Evolutionary conservation across 2,113 vertebrate species (phyloP).

Genomic region (Osmerus eperlanus): DNA sequence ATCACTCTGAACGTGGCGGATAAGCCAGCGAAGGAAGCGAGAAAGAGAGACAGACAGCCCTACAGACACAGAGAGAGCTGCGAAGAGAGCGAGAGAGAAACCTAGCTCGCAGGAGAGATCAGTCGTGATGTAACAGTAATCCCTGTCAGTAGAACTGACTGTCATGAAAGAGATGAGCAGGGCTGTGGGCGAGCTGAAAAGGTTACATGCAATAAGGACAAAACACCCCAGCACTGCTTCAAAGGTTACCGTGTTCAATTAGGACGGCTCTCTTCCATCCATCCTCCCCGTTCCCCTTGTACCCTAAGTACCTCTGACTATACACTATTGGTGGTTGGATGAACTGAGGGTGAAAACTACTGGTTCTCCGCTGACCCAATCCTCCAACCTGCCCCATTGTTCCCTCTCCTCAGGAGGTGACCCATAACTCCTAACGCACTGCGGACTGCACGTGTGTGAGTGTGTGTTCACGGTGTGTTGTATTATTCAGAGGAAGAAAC

Average conservation of each 20-base stretch:
- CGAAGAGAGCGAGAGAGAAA: conserved; percentile 19
- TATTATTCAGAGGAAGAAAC: conserved; percentile 29
- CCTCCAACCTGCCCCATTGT: too few species aligned
- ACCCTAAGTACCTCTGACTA: background rate
- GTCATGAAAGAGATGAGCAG: conserved; percentile 48
- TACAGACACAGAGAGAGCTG: background rate
- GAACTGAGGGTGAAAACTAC: background rate
- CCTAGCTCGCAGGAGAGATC: conserved; percentile 21
- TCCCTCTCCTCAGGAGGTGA: background rate
- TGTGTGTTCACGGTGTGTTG: background rate
- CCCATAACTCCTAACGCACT: background rate
- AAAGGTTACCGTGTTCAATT: conserved; percentile 53
- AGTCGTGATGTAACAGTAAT: conserved; percentile 56
- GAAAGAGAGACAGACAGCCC: background rate
- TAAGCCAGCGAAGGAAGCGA: too few species aligned
- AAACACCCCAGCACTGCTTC: conserved; percentile 48
- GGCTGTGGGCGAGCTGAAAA: conserved; percentile 60
- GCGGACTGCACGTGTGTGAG: background rate
- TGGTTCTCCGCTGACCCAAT: too few species aligned
- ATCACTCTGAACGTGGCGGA: conserved; percentile 23
- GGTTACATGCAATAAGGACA: conserved; percentile 49
- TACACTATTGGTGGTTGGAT: background rate
- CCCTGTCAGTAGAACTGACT: conserved; percentile 49
- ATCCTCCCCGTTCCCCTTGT: background rate
- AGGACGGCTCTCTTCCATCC: conserved; percentile 16